Base-by-base conservation (phyloP, 2,113 vertebrate genomes). In the Anser cygnoides region DNA sequence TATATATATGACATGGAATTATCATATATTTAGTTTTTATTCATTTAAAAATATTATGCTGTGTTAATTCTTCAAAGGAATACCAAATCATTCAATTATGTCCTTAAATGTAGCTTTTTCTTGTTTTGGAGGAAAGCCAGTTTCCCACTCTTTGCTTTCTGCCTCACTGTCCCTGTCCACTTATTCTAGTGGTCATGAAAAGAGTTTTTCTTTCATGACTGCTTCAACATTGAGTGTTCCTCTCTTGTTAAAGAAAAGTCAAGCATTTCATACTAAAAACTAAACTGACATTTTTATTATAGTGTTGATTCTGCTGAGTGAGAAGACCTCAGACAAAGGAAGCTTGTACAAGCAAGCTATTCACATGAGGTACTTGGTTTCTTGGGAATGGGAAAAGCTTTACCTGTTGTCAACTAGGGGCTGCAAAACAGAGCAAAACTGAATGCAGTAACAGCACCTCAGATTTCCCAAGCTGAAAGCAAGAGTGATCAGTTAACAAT, bases 271-370 rank as follows among this genome's bases (percentile, higher is more conserved):
- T 94, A 95, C 92, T 84, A 96, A 97, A 98, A 98, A 84, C 93
- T 97, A 95, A 96, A 94, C 94, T 96, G 96, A 95, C 95, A 85
- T 97, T 96, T 97, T 96, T 97, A 96, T 96, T 97, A 95, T 94
- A 75, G 92, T 55, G 58, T 67, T 74, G 92, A 89, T 97, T 97
- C 96, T 86, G 85, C 94, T 97, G 90, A 97, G 84, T 63, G 96
- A 97, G 96, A 87, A 94, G 95, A 90, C 82, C 82, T 70, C 63
- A 96, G 92, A 98, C 97, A 98, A 98, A 97, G 96, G 77, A 63
- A 76, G 62, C 92, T 96, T 97, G 95, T 97, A 84, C 92, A 90
- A 93, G 89, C 91, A 84, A 95, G 90, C 96, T 96, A 96, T 98
- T 98, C 97, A 98, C 75, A 91, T 92, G 91, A 97, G 92, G 90